Conservation (phyloP, 2,888 invertebrate species). For the Trachelus stipa region DNA sequence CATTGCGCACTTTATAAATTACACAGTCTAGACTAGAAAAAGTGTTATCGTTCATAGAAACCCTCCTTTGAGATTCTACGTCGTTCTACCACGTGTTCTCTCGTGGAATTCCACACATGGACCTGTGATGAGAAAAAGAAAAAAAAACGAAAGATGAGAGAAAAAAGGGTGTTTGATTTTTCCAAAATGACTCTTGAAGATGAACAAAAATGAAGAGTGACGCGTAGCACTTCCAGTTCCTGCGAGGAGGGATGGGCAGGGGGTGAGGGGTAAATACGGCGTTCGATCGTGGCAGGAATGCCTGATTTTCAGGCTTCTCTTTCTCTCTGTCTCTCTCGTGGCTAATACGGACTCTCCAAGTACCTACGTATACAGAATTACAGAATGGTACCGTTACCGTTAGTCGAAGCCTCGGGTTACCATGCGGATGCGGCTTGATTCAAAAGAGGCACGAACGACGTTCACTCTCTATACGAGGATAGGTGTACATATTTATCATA, state of each 20-base stretch:
- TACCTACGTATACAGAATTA: not conserved
- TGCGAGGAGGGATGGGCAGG: rapidly evolving
- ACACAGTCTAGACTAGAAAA: not conserved
- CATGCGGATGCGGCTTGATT: slow-evolving; percentile 4
- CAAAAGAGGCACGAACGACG: not conserved
- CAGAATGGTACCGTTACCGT: slow-evolving; percentile 11
- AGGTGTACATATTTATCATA: not conserved
- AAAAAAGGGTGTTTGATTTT: not conserved
- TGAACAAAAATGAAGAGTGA: slow-evolving; percentile 4
- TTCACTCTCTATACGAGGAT: slow-evolving; percentile 1
- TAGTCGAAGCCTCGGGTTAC: slow-evolving; percentile 1
- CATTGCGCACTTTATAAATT: not conserved
- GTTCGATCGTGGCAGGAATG: not conserved
- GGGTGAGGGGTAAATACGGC: not conserved
- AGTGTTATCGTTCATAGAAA: not conserved
- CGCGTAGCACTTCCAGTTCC: not conserved
- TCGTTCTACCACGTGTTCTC: not conserved
- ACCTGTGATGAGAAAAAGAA: not conserved
- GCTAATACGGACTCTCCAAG: slow-evolving; percentile 15
- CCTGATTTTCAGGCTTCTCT: not conserved
- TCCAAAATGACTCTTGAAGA: not conserved
- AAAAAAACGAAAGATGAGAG: not conserved
- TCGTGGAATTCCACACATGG: not conserved
- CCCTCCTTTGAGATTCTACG: not conserved
- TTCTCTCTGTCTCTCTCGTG: slow-evolving; percentile 15